Conservation (phyloP, 2,113 vertebrate species). For the Pantherophis guttatus region DNA sequence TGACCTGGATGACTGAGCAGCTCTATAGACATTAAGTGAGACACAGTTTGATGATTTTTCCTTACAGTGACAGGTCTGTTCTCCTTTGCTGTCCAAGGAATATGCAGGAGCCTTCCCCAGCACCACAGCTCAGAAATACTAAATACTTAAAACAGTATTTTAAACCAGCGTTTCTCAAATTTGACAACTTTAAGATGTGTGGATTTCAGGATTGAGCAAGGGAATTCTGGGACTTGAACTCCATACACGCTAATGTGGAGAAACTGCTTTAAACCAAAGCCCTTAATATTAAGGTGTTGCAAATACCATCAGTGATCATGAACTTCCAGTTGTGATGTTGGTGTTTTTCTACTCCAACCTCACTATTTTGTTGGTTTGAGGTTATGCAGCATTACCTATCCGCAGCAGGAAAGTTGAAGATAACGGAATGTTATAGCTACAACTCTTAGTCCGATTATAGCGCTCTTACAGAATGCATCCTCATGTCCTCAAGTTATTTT, state of each 20-base stretch:
- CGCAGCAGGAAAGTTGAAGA: not conserved
- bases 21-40: no score
- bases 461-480: not conserved
- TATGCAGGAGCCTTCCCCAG: not conserved
- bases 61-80: not conserved
- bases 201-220: not conserved
- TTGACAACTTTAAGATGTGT: not conserved
- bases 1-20: no score
- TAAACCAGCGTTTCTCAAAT: not conserved
- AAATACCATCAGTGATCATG: no score
- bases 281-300: not conserved
- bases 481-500: not conserved
- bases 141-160: not conserved
- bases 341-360: no score
- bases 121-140: not conserved
- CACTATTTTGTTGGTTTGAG: not conserved
- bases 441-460: not conserved
- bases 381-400: not conserved
- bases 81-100: not conserved
- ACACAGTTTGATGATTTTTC: not conserved
- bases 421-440: not conserved
- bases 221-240: not conserved
- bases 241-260: not conserved
- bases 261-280: not conserved
- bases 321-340: not conserved